Evolutionary conservation across 1,140 invertebrate species (phyloP).

Genomic region (Drosophila sucinea): DNA sequence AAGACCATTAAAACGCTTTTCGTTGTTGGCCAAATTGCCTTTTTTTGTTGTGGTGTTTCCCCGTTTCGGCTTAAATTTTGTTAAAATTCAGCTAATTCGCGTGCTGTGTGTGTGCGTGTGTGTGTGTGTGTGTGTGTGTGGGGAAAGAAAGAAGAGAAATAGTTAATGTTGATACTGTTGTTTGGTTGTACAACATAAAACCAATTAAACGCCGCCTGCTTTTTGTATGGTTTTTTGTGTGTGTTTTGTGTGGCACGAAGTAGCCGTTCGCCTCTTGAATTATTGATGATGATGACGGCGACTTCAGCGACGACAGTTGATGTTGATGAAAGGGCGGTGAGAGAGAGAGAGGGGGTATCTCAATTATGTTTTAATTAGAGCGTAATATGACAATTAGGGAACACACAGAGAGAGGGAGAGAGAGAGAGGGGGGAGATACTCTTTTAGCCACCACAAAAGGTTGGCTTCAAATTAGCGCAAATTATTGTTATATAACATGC

Average conservation of each 20-base stretch:
- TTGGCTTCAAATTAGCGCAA: conserved; percentile 47
- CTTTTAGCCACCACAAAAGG: conserved; percentile 15
- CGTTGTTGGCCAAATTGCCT: not conserved
- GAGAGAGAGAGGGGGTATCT: conserved; percentile 2
- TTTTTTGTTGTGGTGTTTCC: not conserved
- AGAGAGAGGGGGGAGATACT: not conserved
- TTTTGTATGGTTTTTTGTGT: conserved; percentile 16
- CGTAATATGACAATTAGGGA: conserved; percentile 25
- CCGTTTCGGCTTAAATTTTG: not conserved
- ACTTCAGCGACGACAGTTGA: conserved; percentile 19
- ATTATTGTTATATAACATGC: conserved; percentile 35
- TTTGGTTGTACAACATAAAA: conserved; percentile 47
- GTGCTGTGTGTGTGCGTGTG: conserved; percentile 31
- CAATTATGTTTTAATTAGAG: conserved; percentile 68
- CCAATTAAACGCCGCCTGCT: conserved; percentile 45
- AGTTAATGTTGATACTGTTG: conserved; percentile 18
- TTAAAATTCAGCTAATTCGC: conserved; percentile 33
- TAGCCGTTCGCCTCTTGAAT: conserved; percentile 37
- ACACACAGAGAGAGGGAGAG: not conserved
- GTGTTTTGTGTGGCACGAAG: conserved; percentile 15
- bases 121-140: conserved; percentile 29
- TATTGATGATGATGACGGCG: conserved; percentile 51
- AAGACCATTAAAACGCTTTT: conserved; percentile 23
- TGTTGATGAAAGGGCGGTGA: conserved; percentile 1
- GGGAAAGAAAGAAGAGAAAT: not conserved